These are phyloP conservation scores for Trichogramma dendrolimi DNA, from an alignment of 2,888 invertebrate genomes.

Conservation along the genomic window DNA sequence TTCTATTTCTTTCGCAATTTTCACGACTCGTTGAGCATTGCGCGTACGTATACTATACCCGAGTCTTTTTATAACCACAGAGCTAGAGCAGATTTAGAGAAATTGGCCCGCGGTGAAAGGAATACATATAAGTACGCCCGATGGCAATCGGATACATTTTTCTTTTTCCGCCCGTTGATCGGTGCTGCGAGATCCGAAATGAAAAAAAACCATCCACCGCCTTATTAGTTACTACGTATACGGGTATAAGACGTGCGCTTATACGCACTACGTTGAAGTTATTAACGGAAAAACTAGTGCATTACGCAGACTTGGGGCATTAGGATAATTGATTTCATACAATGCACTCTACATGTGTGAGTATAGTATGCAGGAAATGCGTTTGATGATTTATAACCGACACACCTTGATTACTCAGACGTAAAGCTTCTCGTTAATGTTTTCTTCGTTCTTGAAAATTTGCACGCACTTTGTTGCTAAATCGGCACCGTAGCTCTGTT, in stretches of 20 bases:
- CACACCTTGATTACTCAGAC: too few relatives aligned
- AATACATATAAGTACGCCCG: conserved; percentile 12
- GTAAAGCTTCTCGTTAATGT: too few relatives aligned
- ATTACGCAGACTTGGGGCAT: neutral
- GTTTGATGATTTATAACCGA: too few relatives aligned
- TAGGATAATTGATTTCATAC: conserved; percentile 11
- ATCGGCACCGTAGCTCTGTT: too few relatives aligned
- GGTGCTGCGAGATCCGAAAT: conserved; percentile 19
- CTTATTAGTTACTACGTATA: conserved; percentile 10
- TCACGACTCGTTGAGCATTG: conserved; percentile 23
- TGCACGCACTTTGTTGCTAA: too few relatives aligned
- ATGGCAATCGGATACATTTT: conserved; percentile 17
- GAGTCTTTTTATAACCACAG: too few relatives aligned
- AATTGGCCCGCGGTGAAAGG: conserved; percentile 29
- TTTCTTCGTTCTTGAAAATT: too few relatives aligned
- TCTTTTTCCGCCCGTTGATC: conserved; percentile 5
- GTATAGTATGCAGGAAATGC: too few relatives aligned
- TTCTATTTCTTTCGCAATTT: conserved; percentile 28
- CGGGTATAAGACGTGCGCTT: neutral
- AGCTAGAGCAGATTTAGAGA: conserved; percentile 25
- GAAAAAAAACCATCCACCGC: neutral
- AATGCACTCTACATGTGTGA: too few relatives aligned
- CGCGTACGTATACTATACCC: too few relatives aligned
- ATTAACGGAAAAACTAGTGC: conserved; percentile 19
- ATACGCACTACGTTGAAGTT: conserved; percentile 6